phyloP scores from a whole-genome alignment of 2,797 vertebrate genomes.

The Alca torda region DNA sequence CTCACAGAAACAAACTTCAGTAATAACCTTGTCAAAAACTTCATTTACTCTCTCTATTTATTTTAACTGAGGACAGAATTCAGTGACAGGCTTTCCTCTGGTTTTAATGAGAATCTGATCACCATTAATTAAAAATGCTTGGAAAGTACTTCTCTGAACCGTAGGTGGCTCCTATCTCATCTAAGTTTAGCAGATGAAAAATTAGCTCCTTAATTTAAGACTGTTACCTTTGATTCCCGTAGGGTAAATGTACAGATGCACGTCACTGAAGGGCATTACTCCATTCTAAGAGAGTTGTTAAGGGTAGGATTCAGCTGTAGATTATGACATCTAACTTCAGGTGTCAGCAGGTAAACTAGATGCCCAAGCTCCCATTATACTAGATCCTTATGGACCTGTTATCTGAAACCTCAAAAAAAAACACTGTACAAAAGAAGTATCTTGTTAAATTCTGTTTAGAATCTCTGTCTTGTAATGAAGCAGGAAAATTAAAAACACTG shows the following conservation, averaged over 20 bases:
- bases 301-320: not conserved
- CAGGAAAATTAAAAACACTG: not conserved
- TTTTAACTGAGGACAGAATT: not conserved
- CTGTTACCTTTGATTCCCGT: not conserved
- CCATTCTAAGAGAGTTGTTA: not conserved
- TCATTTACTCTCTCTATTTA: not conserved
- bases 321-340: not conserved
- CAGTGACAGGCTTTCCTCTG: not conserved
- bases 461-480: not conserved
- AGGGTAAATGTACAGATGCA: not conserved
- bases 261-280: not conserved
- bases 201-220: constrained; percentile 35
- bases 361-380: not conserved
- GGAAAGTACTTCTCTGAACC: not conserved
- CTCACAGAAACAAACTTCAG: not conserved
- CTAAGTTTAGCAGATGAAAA: constrained; percentile 13
- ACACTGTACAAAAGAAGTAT: not conserved
- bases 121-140: constrained; percentile 35
- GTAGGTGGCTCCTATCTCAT: not conserved
- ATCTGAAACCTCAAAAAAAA: not conserved
- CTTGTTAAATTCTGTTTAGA: not conserved
- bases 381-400: not conserved
- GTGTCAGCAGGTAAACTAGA: not conserved
- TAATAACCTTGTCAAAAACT: not conserved
- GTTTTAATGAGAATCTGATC: constrained; percentile 31